These are phyloP conservation scores for Eristalis intricaria DNA, from an alignment of 2,888 invertebrate genomes.

Conservation along the genomic window DNA sequence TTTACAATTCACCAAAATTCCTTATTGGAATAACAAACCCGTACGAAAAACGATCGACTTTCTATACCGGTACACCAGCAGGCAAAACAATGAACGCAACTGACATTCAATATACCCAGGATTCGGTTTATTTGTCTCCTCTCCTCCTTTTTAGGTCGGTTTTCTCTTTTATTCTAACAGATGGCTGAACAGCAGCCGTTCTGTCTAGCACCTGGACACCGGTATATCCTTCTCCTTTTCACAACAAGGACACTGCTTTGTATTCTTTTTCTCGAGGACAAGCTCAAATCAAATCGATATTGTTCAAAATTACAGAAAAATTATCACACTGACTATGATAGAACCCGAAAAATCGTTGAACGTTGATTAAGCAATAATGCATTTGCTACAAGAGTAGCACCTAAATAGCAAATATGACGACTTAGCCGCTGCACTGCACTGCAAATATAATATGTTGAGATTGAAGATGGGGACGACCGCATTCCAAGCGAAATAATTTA, in stretches of 20 bases:
- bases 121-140: conserved; percentile 2
- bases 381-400: conserved; percentile 11
- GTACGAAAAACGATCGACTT: conserved; percentile 14
- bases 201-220: conserved; percentile 52
- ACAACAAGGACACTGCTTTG: conserved; percentile 54
- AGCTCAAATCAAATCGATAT: conserved; percentile 48
- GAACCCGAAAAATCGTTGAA: conserved; percentile 3
- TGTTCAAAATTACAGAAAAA: conserved; percentile 1
- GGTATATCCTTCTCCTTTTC: conserved; percentile 45
- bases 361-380: conserved; percentile 20
- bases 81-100: conserved; percentile 50
- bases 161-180: conserved; percentile 57
- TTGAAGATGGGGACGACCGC: conserved; percentile 64
- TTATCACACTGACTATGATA: background rate
- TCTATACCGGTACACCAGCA: conserved; percentile 45
- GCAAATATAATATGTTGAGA: conserved; percentile 11
- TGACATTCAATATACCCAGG: conserved; percentile 33
- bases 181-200: conserved; percentile 40
- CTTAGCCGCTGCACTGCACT: conserved; percentile 5
- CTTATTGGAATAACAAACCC: conserved; percentile 28
- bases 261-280: conserved; percentile 25
- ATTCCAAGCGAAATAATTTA: conserved; percentile 62
- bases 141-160: background rate
- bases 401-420: conserved; percentile 55
- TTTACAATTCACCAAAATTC: background rate